Evolutionary conservation across 2,113 vertebrate species (phyloP), one percentile per base, ranked within the genome.

Genomic region (Xyrauchen texanus): DNA sequence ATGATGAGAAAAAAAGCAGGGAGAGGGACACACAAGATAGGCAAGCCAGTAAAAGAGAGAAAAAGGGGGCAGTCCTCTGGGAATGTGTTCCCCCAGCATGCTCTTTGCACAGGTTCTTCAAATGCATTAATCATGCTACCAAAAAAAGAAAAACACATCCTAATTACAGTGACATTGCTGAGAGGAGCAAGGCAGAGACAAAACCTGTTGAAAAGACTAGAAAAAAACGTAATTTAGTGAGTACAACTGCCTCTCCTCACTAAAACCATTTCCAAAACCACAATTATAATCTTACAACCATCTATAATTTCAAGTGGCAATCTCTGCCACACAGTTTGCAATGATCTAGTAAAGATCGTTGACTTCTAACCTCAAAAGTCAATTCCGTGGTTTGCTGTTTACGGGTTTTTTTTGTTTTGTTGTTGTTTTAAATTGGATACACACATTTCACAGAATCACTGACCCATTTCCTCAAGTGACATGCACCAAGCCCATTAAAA

Each of bases 1-100:
- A 6, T 60, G 49, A 55, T 65, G 81, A 76, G 21, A 70, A 46
- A 71, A 71, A 46, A 70, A 47, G 8, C 81, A 85, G 86, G 81
- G 11, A 9, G 8, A 52, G 63, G 66, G 6, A 53, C 10, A 8
- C 21, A n/a, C 10, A n/a, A 69, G 13, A 6, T 11, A 58, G n/a
- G 55, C 55, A 58, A 58, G 55, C 12, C n/a, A 13, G 55, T 15
- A 15, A 58, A 58, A 58, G 53, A 70, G 7, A 76, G 47, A 11
- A 21, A 58, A 57, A 64, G 72, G 15, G 21, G 52, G 13, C 21
- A 45, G 76, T 60, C 42, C 57, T 42, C 34, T 11, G n/a, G 46
- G 60, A 76, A 62, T 61, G 68, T 49, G 52, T 67, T 73, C 58
- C 15, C 52, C 46, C 82, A 49, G 61, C 74, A 73, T 67, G 74